Conservation (phyloP, 2,113 vertebrate genomes). For the Megaleporinus macrocephalus region DNA sequence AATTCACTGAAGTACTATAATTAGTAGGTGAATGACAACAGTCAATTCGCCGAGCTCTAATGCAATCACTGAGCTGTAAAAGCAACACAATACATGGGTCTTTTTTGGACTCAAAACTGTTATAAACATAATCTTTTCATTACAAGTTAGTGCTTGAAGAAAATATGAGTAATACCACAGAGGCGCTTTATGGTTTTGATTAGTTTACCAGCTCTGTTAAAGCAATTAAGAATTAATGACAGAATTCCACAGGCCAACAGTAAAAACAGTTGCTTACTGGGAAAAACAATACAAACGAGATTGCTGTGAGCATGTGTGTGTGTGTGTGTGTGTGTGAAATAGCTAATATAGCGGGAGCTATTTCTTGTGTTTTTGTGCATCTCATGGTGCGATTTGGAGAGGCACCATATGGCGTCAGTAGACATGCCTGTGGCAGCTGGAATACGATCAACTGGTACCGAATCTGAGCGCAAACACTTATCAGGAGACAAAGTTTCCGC, state of each 20-base stretch:
- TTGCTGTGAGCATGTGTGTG: neutral
- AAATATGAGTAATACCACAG: slow-evolving; percentile 36
- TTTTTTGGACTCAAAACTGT: slow-evolving; percentile 32
- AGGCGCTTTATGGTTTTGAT: slow-evolving; percentile 42
- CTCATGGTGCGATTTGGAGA: slow-evolving; percentile 39
- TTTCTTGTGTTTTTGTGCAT: slow-evolving; percentile 17
- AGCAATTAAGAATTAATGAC: slow-evolving; percentile 45
- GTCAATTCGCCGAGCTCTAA: slow-evolving; percentile 51
- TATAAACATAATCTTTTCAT: slow-evolving; percentile 49
- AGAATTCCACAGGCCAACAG: slow-evolving; percentile 31
- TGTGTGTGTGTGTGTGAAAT: neutral
- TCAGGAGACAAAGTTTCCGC: slow-evolving; percentile 17
- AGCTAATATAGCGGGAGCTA: slow-evolving; percentile 13
- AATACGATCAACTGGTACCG: slow-evolving; percentile 46
- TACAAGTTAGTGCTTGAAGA: slow-evolving; percentile 42
- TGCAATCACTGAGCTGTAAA: slow-evolving; percentile 51
- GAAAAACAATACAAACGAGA: slow-evolving; percentile 14
- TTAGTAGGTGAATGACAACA: slow-evolving; percentile 54
- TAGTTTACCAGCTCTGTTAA: slow-evolving; percentile 38
- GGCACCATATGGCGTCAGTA: slow-evolving; percentile 44
- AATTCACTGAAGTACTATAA: slow-evolving; percentile 56
- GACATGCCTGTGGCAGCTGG: slow-evolving; percentile 44
- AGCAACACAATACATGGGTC: slow-evolving; percentile 13
- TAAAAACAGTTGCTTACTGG: slow-evolving; percentile 27
- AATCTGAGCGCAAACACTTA: slow-evolving; percentile 33